Percentiles rank a stretch among this genome's conserved stretches.
phyloP scores from a whole-genome alignment of 1,140 invertebrate genomes.

The Cotesia chilonis region DNA sequence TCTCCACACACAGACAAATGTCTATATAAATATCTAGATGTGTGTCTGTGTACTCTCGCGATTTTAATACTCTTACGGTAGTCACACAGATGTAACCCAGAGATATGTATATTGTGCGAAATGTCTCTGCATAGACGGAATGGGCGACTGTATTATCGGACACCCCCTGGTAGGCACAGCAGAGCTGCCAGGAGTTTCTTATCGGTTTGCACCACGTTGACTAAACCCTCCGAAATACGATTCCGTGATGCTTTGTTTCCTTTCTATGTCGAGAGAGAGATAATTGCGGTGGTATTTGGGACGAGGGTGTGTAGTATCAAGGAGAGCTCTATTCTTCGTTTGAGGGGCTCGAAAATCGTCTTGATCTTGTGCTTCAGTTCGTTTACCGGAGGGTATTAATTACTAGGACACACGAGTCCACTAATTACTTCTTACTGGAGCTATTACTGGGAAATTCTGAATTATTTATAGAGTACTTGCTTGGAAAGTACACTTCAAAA shows the following conservation, averaged over 20 bases:
- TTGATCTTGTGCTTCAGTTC: constrained; percentile 32
- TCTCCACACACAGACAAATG: background rate
- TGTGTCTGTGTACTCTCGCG: constrained; percentile 32
- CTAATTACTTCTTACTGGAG: constrained; percentile 24
- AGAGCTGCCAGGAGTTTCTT: constrained; percentile 45
- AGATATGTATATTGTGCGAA: constrained; percentile 1
- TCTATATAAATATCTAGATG: constrained; percentile 29
- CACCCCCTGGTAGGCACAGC: constrained; percentile 26
- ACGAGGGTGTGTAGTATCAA: background rate
- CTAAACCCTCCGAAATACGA: constrained; percentile 58
- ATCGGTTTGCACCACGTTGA: constrained; percentile 55
- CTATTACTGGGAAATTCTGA: background rate
- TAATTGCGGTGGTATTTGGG: constrained; percentile 21
- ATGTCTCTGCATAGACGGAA: constrained; percentile 20
- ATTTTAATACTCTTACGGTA: too few relatives aligned
- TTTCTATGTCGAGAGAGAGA: constrained; percentile 18
- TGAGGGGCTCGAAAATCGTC: constrained; percentile 29
- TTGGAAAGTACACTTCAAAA: too few relatives aligned
- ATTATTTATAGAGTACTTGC: too few relatives aligned
- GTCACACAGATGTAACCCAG: background rate
- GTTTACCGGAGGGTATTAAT: constrained; percentile 29
- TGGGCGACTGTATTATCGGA: constrained; percentile 23
- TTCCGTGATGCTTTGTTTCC: constrained; percentile 56
- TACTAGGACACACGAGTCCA: constrained; percentile 24
- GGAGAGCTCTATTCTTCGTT: background rate